Conservation (phyloP, 2,797 vertebrate species). For the Loriculus beryllinus region DNA sequence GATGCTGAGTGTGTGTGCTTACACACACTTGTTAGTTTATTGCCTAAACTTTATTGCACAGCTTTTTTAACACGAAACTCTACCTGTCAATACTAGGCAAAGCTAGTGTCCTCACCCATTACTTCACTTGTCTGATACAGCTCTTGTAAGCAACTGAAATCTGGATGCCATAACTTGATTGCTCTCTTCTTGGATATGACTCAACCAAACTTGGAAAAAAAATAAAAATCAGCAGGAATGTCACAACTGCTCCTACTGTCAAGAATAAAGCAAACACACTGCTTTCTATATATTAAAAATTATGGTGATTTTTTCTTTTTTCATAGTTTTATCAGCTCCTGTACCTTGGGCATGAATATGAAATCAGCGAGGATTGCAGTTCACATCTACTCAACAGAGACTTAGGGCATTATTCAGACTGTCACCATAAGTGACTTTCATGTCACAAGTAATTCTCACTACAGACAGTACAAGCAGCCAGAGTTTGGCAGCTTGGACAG, state of each 20-base stretch:
- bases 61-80: background rate
- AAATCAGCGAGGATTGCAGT: background rate
- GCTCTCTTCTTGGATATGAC: background rate
- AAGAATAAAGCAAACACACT: background rate
- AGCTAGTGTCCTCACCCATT: background rate
- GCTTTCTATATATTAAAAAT: background rate
- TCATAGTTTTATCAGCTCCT: background rate
- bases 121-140: background rate
- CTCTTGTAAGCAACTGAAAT: background rate
- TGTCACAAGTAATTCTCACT: constrained; percentile 49
- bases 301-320: background rate
- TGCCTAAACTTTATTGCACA: background rate
- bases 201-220: background rate
- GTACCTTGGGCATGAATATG: background rate
- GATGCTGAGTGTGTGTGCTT: background rate
- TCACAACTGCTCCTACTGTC: background rate
- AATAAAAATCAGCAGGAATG: background rate
- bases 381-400: background rate
- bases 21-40: background rate
- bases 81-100: background rate
- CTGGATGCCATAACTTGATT: background rate
- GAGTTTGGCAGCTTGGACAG: constrained; percentile 28
- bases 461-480: constrained; percentile 22
- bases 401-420: constrained; percentile 31
- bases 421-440: constrained; percentile 49